Evolutionary conservation across 30 jellyfish, hydroid and myxozoan species (phyloP).

Genomic region (Euphysa ruthae): DNA sequence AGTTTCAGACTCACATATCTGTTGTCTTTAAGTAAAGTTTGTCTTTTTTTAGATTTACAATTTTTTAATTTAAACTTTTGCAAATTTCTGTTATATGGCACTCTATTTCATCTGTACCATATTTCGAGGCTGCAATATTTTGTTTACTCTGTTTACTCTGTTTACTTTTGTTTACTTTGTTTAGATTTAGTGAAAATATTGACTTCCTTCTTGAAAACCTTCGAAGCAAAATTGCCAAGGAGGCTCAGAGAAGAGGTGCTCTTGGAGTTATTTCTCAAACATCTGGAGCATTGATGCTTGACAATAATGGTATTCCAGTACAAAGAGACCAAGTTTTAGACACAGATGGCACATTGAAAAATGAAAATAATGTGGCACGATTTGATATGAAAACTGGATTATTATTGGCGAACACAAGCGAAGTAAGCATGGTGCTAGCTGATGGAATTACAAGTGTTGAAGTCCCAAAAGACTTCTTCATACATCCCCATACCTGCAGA

Average conservation of each 20-base stretch:
- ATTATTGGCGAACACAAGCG: constrained; percentile 45
- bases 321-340: constrained; percentile 53
- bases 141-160: too few relatives aligned
- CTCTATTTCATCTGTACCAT: too few relatives aligned
- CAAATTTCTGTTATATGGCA: too few relatives aligned
- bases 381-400: constrained; percentile 68
- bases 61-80: too few relatives aligned
- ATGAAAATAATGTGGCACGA: constrained; percentile 12
- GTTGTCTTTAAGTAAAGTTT: too few relatives aligned
- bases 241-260: constrained; percentile 86
- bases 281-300: constrained; percentile 66
- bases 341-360: constrained; percentile 65
- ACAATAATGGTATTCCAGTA: constrained; percentile 45
- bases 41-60: too few relatives aligned
- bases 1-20: too few relatives aligned
- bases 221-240: constrained; percentile 49
- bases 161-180: too few relatives aligned
- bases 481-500: constrained; percentile 87
- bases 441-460: constrained; percentile 54
- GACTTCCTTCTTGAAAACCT: constrained; percentile 53
- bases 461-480: constrained; percentile 72
- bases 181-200: too few relatives aligned
- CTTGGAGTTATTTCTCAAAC: constrained; percentile 80
- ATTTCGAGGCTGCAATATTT: too few relatives aligned
- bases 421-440: constrained; percentile 54